These are phyloP conservation scores for Aleiodes leptofemur DNA, from an alignment of 2,888 invertebrate species.

Conservation along the genomic window DNA sequence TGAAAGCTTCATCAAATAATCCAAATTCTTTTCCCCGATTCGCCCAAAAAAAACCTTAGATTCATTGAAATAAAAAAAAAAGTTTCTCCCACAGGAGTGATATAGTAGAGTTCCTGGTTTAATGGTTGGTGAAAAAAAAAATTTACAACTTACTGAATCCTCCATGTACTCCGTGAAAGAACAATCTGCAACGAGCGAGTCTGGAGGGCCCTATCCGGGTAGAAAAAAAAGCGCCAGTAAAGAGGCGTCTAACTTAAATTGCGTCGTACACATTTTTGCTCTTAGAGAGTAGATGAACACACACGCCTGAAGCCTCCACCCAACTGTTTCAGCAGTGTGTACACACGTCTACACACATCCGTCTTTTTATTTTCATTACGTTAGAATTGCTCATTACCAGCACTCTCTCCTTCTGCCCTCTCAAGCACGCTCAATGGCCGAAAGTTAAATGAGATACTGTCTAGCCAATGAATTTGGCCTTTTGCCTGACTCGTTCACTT, in stretches of 20 bases:
- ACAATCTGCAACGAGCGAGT: too few relatives aligned
- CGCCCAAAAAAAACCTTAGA: too few relatives aligned
- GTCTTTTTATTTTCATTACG: neutral
- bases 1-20: too few relatives aligned
- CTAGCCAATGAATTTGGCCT: neutral
- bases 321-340: neutral
- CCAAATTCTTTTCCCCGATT: too few relatives aligned
- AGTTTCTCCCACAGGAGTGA: too few relatives aligned
- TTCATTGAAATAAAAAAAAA: too few relatives aligned
- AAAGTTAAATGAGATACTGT: constrained; percentile 42
- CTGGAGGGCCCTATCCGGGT: too few relatives aligned
- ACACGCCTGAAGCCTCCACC: neutral
- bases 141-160: too few relatives aligned
- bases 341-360: neutral
- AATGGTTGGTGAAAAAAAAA: constrained; percentile 24
- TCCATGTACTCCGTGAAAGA: neutral
- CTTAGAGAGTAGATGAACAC: neutral
- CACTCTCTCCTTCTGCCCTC: too few relatives aligned
- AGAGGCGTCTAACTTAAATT: constrained; percentile 18
- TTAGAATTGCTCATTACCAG: constrained; percentile 25
- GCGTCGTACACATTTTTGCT: constrained; percentile 9
- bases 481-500: neutral
- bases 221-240: neutral
- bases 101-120: neutral
- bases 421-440: too few relatives aligned